Conservation (phyloP, 2,797 vertebrate species). For the Nothura maculosa region DNA sequence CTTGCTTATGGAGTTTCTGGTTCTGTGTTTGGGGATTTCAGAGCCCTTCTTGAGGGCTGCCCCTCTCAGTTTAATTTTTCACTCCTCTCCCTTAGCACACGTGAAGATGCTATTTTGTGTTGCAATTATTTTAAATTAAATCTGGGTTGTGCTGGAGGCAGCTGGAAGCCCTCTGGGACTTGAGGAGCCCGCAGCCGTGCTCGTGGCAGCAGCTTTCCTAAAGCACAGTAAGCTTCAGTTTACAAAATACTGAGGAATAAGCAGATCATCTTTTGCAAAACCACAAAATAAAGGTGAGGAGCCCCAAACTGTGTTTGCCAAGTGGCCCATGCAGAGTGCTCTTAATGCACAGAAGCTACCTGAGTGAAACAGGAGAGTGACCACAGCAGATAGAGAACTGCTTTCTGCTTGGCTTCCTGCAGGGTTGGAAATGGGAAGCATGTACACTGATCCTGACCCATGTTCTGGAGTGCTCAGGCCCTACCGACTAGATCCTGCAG, state of each 20-base stretch:
- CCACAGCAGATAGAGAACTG: not conserved
- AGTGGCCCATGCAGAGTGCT: not conserved
- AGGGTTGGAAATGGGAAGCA: not conserved
- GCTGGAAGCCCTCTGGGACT: constrained; percentile 48
- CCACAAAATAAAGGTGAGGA: not conserved
- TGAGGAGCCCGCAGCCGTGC: constrained; percentile 28
- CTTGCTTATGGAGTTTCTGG: not conserved
- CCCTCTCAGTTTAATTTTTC: constrained; percentile 75
- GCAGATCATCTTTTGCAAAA: not conserved
- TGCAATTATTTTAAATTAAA: constrained; percentile 77
- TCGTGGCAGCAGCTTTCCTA: constrained; percentile 35
- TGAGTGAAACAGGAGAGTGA: not conserved
- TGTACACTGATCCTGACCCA: not conserved
- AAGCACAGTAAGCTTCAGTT: not conserved
- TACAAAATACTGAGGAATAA: not conserved
- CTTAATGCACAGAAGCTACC: not conserved
- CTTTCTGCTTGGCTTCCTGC: not conserved
- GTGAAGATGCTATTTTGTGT: constrained; percentile 60
- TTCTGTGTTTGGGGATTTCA: constrained; percentile 65
- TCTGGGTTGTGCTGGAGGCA: constrained; percentile 67
- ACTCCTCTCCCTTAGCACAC: constrained; percentile 66
- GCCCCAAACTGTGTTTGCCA: not conserved
- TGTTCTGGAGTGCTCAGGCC: not conserved
- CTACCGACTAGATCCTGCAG: not conserved
- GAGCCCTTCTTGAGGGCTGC: constrained; percentile 50